phyloP scores from a whole-genome alignment of 2,797 vertebrate species.

The Gila robusta region DNA sequence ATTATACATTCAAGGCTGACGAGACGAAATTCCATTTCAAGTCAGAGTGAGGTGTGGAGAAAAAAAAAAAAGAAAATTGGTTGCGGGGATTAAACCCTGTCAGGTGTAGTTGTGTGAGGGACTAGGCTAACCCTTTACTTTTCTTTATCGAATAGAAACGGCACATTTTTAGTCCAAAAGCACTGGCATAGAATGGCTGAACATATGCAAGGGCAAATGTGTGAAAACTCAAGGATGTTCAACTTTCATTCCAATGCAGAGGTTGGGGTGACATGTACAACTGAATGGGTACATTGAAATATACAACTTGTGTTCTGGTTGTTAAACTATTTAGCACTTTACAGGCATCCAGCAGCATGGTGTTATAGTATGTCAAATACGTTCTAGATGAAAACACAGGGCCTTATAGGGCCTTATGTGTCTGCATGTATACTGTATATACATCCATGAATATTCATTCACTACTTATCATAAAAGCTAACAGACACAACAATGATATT shows the following conservation, averaged over 20 bases:
- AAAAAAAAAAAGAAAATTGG: slow-evolving; percentile 15
- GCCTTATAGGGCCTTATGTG: background rate
- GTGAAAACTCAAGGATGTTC: slow-evolving; percentile 6
- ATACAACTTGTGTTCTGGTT: background rate
- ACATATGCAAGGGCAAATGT: slow-evolving; percentile 28
- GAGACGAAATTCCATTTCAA: slow-evolving; percentile 72
- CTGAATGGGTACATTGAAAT: background rate
- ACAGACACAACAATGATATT: background rate
- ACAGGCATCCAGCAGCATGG: background rate
- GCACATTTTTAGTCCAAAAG: slow-evolving; percentile 70
- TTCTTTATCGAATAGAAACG: slow-evolving; percentile 60
- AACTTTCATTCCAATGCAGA: background rate
- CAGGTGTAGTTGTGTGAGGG: slow-evolving; percentile 57
- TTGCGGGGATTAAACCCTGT: slow-evolving; percentile 59
- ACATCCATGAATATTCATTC: background rate
- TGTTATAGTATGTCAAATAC: background rate
- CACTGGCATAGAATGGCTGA: slow-evolving; percentile 28
- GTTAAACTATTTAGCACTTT: background rate
- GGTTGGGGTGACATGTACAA: background rate
- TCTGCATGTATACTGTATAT: background rate
- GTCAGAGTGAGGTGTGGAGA: slow-evolving; percentile 50
- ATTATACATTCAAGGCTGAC: slow-evolving; percentile 72
- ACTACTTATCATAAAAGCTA: slow-evolving; percentile 4
- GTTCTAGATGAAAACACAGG: background rate
- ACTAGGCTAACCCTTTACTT: slow-evolving; percentile 51